Evolutionary conservation across 1,140 invertebrate species (phyloP).

Genomic region (Trichonephila clavipes): DNA sequence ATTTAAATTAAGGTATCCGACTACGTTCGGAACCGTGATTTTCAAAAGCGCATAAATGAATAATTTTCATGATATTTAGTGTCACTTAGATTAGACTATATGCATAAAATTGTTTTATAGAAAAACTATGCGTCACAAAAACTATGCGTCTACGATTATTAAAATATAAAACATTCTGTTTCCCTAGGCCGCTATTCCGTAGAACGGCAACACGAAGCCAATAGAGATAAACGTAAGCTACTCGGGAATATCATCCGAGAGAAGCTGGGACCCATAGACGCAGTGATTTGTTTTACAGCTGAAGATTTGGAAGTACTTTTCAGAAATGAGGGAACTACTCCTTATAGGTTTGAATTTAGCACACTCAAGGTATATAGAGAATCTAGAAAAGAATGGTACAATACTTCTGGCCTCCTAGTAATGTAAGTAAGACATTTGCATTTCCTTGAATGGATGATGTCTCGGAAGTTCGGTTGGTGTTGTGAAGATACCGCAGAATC

Average conservation of each 20-base stretch:
- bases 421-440: not conserved
- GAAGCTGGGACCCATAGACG: conserved; percentile 40
- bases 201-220: conserved; percentile 10
- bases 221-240: conserved; percentile 3
- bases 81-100: too few species aligned
- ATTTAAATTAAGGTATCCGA: too few species aligned
- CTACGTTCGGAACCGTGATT: too few species aligned
- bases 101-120: too few species aligned
- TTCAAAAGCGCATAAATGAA: too few species aligned
- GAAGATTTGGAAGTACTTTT: conserved; percentile 89
- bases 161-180: not conserved
- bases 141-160: too few species aligned
- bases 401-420: conserved; percentile 47
- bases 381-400: conserved; percentile 61
- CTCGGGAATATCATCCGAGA: conserved; percentile 47
- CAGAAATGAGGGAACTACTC: conserved; percentile 87
- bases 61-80: too few species aligned
- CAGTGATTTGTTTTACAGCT: conserved; percentile 84
- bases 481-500: too few species aligned
- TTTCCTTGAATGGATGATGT: too few species aligned
- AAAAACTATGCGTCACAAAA: too few species aligned
- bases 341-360: conserved; percentile 84
- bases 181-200: conserved; percentile 12
- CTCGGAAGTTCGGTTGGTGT: too few species aligned
- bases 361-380: conserved; percentile 65